phyloP scores from a whole-genome alignment of 2,797 vertebrate genomes.

The Ibycter americanus region DNA sequence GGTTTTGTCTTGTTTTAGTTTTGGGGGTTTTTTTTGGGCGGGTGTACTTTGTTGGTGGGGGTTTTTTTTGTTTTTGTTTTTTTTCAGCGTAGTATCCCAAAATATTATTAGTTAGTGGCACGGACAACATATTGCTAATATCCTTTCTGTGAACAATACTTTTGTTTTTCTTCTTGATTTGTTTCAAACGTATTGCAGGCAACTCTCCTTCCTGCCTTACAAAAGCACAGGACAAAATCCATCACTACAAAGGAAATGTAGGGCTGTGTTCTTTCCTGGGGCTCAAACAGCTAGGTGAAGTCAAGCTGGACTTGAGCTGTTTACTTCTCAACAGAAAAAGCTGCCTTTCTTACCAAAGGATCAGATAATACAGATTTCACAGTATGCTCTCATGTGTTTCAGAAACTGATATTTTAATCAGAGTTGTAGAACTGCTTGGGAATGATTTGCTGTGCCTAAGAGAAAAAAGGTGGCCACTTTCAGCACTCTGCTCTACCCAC shows the following conservation, averaged over 20 bases:
- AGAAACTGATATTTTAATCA: slow-evolving; percentile 30
- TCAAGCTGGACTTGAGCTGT: not conserved
- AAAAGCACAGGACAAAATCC: not conserved
- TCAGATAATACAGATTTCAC: slow-evolving; percentile 4
- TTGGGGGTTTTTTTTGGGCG: accelerated
- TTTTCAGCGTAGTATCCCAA: not conserved
- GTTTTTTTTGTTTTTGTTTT: not conserved
- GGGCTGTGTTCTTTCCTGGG: not conserved
- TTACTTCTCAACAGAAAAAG: not conserved
- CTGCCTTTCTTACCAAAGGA: not conserved
- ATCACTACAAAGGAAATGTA: not conserved
- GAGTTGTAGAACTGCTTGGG: not conserved
- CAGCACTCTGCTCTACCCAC: not conserved
- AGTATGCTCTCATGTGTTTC: not conserved
- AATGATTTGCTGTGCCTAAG: not conserved
- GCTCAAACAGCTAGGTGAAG: not conserved
- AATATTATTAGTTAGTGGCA: not conserved
- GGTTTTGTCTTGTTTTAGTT: not conserved
- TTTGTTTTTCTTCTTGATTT: not conserved
- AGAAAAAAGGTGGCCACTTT: not conserved
- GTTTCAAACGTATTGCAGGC: not conserved
- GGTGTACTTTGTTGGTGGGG: accelerated
- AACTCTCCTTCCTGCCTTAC: not conserved
- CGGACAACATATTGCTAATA: not conserved
- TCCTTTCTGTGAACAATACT: not conserved